Percentiles rank a stretch among this genome's conserved stretches.
phyloP scores from a whole-genome alignment of 2,797 vertebrate genomes.

The Anomalospiza imberbis region DNA sequence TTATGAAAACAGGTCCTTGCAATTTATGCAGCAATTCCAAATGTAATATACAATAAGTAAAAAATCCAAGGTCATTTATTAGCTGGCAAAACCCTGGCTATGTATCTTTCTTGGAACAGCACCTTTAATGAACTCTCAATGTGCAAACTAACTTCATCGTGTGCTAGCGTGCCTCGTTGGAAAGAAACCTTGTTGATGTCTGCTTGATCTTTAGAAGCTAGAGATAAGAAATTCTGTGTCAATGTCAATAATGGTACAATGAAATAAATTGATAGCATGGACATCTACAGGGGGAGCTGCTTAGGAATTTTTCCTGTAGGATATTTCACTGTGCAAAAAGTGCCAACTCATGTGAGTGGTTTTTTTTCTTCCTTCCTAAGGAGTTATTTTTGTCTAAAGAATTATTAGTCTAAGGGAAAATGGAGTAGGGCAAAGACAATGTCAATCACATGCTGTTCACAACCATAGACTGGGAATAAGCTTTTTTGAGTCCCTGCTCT shows the following conservation, averaged over 20 bases:
- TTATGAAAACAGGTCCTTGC: background rate
- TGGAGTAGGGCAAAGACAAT: background rate
- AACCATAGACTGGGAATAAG: background rate
- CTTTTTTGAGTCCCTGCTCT: background rate
- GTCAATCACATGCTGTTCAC: background rate
- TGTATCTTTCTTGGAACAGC: background rate
- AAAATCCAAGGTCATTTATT: background rate
- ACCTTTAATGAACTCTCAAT: background rate
- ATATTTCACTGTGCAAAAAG: background rate
- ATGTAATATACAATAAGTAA: background rate
- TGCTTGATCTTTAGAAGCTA: conserved; percentile 23
- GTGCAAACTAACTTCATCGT: background rate
- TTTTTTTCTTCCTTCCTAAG: background rate
- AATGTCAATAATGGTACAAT: background rate
- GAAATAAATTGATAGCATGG: background rate
- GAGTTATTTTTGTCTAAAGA: background rate
- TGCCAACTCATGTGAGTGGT: background rate
- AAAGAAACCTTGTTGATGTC: conserved; percentile 26
- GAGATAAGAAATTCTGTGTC: conserved; percentile 53
- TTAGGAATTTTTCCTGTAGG: background rate
- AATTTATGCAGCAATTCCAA: background rate
- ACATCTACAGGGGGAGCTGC: background rate
- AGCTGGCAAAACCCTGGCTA: background rate
- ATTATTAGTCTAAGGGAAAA: background rate
- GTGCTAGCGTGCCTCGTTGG: background rate